phyloP scores from a whole-genome alignment of 2,888 invertebrate genomes.

The Ellobium chinense region DNA sequence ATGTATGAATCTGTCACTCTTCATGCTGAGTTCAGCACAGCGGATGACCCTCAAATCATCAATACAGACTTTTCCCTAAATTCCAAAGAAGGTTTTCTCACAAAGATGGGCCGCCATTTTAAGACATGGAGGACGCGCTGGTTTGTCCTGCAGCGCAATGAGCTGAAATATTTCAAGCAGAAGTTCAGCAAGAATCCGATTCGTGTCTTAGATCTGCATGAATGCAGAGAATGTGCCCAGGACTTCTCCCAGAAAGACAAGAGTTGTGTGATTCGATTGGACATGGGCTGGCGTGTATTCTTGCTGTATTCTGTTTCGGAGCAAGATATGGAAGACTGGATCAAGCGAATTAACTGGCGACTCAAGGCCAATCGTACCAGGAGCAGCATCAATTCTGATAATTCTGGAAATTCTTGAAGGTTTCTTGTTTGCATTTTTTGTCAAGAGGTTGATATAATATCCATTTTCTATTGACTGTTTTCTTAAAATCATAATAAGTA shows the following conservation, averaged over 20 bases:
- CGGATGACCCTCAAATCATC: slow-evolving; percentile 41
- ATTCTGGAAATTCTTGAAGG: not conserved
- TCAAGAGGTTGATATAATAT: too few species aligned
- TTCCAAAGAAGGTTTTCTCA: slow-evolving; percentile 75
- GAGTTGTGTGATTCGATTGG: slow-evolving; percentile 67
- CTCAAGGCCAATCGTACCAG: slow-evolving; percentile 51
- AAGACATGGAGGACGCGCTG: slow-evolving; percentile 76
- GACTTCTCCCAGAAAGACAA: slow-evolving; percentile 57
- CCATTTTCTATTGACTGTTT: too few species aligned
- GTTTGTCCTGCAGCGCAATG: slow-evolving; percentile 74
- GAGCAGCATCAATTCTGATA: slow-evolving; percentile 38
- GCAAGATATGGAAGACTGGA: slow-evolving; percentile 73
- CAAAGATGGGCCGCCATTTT: slow-evolving; percentile 70
- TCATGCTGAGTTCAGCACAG: slow-evolving; percentile 72
- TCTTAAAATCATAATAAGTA: too few species aligned
- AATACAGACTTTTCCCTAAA: slow-evolving; percentile 70
- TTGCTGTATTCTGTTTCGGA: slow-evolving; percentile 69
- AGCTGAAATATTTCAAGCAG: slow-evolving; percentile 72
- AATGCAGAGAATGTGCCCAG: slow-evolving; percentile 67
- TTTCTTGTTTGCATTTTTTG: too few species aligned
- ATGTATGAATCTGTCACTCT: slow-evolving; percentile 72
- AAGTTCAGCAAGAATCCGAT: slow-evolving; percentile 65
- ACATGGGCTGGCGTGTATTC: slow-evolving; percentile 74
- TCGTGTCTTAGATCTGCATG: slow-evolving; percentile 68
- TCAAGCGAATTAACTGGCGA: slow-evolving; percentile 73